Evolutionary conservation across 2,888 invertebrate species (phyloP).

Genomic region (Epiblema foenella): DNA sequence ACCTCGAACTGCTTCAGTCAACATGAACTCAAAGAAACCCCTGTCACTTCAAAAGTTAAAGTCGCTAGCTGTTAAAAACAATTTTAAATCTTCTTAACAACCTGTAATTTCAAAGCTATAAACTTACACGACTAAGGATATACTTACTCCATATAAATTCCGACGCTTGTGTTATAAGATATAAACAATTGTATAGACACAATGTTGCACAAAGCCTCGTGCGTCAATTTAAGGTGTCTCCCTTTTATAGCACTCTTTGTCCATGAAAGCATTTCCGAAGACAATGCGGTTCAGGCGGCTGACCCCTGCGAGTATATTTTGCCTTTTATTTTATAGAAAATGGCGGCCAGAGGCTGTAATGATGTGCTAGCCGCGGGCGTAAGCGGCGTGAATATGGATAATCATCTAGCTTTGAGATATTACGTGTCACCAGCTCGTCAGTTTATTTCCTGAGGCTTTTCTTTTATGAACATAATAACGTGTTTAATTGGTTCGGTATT

Average conservation of each 20-base stretch:
- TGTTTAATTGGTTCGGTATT: not conserved
- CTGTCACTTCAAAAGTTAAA: not conserved
- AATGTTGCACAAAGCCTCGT: constrained; percentile 64
- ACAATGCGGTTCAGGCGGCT: constrained; percentile 71
- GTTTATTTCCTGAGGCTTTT: not conserved
- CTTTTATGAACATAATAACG: not conserved
- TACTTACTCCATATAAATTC: constrained; percentile 13
- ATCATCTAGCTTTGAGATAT: constrained; percentile 8
- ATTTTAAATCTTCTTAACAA: constrained; percentile 3
- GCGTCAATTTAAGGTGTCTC: constrained; percentile 68
- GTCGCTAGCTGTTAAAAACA: constrained; percentile 34
- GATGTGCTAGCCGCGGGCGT: constrained; percentile 31
- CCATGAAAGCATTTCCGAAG: constrained; percentile 60
- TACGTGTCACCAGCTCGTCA: constrained; percentile 11
- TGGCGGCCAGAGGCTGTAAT: constrained; percentile 44
- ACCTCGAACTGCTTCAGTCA: constrained; percentile 24
- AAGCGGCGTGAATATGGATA: not conserved
- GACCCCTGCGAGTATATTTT: constrained; percentile 73
- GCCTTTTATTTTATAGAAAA: constrained; percentile 75
- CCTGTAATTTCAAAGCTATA: constrained; percentile 20
- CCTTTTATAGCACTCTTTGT: constrained; percentile 51
- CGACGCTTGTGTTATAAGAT: constrained; percentile 17
- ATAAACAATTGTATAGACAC: constrained; percentile 49
- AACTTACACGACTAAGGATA: constrained; percentile 5
- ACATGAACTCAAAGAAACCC: constrained; percentile 9